Conservation (phyloP, 2,888 invertebrate species). For the Aquatica leii region DNA sequence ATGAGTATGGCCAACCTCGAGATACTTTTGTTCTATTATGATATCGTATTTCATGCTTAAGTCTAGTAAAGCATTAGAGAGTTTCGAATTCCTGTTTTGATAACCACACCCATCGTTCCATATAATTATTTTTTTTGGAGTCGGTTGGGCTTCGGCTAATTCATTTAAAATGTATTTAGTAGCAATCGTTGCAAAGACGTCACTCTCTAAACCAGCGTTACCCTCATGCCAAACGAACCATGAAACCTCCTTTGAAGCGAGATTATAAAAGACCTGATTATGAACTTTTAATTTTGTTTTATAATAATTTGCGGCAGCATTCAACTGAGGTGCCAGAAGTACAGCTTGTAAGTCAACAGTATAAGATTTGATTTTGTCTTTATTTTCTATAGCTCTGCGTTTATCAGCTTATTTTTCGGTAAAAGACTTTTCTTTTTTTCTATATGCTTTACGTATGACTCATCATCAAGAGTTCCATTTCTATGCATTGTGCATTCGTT, state of each 20-base stretch:
- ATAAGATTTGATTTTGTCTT: not conserved
- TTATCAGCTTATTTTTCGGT: slow-evolving; percentile 7
- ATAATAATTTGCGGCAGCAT: not conserved
- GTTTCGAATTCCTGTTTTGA: slow-evolving; percentile 7
- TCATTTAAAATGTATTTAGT: not conserved
- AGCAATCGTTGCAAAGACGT: not conserved
- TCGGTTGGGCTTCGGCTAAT: too few species aligned
- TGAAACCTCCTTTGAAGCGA: not conserved
- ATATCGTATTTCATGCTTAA: too few species aligned
- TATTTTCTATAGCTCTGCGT: not conserved
- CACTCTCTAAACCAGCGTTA: too few species aligned
- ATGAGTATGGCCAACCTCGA: slow-evolving; percentile 10
- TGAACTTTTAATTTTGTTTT: too few species aligned
- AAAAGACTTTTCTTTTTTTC: not conserved
- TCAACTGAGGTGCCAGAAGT: too few species aligned
- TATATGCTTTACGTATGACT: not conserved
- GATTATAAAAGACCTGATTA: not conserved
- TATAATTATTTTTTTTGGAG: not conserved
- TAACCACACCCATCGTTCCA: too few species aligned
- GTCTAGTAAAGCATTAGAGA: slow-evolving; percentile 4
- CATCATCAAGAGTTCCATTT: too few species aligned
- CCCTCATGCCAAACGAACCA: not conserved
- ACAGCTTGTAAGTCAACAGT: not conserved
- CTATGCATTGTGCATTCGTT: not conserved
- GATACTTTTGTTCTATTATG: slow-evolving; percentile 12